phyloP scores from a whole-genome alignment of 2,113 vertebrate species.

The Baryphthengus martii region DNA sequence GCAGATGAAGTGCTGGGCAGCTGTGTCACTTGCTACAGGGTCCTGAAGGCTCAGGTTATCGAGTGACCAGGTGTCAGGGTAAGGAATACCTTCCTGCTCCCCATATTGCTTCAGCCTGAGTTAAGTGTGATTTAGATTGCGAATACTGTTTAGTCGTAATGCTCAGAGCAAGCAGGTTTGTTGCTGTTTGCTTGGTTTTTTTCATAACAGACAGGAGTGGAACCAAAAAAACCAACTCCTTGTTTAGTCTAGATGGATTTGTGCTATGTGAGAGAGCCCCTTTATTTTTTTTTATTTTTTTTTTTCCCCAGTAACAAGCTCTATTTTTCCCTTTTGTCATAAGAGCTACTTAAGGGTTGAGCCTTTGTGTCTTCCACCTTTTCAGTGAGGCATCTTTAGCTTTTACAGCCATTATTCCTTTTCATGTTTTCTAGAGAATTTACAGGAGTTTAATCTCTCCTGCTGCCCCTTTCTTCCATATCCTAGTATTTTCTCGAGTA shows the following conservation, averaged over 20 bases:
- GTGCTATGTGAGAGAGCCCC: background rate
- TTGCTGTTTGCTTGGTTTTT: background rate
- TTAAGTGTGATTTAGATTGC: background rate
- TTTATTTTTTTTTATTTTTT: background rate
- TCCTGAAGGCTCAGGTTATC: background rate
- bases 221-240: background rate
- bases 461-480: background rate
- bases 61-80: rapidly evolving
- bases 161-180: background rate
- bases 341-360: background rate
- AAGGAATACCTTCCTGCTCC: background rate
- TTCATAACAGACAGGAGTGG: background rate
- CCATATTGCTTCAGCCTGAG: background rate
- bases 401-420: background rate
- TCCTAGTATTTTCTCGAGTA: background rate
- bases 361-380: background rate
- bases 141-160: background rate
- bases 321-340: background rate
- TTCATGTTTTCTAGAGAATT: background rate
- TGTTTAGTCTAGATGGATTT: background rate
- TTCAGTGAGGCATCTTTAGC: background rate
- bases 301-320: background rate
- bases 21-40: background rate
- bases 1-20: background rate
- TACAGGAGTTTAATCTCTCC: background rate